These are phyloP conservation scores for Arion vulgaris DNA, from an alignment of 1,140 invertebrate species.

Conservation along the genomic window DNA sequence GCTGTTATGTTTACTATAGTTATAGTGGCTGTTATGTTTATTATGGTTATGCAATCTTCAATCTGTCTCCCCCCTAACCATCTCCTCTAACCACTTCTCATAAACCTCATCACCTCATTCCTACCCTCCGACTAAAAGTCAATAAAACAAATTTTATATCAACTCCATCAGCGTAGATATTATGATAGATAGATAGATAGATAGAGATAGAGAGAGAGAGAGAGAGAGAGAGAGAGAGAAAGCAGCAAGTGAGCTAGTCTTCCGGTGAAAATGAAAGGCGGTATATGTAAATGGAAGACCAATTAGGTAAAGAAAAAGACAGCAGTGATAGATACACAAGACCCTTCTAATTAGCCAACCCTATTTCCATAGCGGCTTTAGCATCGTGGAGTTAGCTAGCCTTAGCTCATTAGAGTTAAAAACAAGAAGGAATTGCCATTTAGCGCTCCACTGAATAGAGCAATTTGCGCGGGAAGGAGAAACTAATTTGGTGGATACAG, in stretches of 20 bases:
- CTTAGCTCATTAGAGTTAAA: slow-evolving; percentile 18
- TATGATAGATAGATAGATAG: background rate
- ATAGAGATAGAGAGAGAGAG: background rate
- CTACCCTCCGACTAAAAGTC: no score
- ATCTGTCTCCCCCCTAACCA: no score
- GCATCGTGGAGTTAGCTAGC: background rate
- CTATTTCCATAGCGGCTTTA: background rate
- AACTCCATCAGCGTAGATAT: no score
- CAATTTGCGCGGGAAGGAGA: background rate
- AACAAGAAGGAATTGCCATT: slow-evolving; percentile 16
- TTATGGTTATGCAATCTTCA: no score
- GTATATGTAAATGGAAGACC: background rate
- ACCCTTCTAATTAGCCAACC: slow-evolving; percentile 10
- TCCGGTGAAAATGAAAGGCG: background rate
- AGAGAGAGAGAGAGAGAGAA: background rate
- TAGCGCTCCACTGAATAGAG: slow-evolving; percentile 8
- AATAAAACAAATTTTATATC: no score
- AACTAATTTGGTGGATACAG: slow-evolving; percentile 4
- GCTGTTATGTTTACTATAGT: no score
- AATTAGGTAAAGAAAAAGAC: background rate
- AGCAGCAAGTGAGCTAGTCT: background rate
- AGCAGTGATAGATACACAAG: slow-evolving; percentile 12
- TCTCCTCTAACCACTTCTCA: no score
- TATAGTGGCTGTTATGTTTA: no score
- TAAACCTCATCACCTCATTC: no score